Conservation (phyloP, 2,113 vertebrate genomes). For the Hypanus sabinus region DNA sequence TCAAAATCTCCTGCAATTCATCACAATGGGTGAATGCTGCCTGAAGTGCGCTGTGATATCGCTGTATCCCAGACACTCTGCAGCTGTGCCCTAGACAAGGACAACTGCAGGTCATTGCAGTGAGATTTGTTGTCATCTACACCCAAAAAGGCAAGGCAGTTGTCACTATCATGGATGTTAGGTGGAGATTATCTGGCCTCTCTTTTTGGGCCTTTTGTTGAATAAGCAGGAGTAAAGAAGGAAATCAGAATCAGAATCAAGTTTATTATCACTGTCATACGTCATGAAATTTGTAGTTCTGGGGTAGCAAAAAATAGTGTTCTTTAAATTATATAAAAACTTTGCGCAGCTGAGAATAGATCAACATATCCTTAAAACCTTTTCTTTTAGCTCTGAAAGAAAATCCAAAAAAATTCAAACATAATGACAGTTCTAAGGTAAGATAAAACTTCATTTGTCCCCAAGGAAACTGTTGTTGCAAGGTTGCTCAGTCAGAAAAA, state of each 20-base stretch:
- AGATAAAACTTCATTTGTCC: too few species aligned
- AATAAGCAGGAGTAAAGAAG: neutral
- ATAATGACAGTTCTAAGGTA: neutral
- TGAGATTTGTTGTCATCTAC: neutral
- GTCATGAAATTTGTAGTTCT: too few species aligned
- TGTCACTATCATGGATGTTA: too few species aligned
- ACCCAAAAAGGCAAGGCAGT: neutral
- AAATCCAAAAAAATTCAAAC: neutral
- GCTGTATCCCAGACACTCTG: neutral
- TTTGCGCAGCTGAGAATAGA: neutral
- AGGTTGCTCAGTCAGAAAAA: too few species aligned
- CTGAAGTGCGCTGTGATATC: neutral
- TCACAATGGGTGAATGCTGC: neutral
- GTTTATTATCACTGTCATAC: too few species aligned
- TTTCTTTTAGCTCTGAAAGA: neutral
- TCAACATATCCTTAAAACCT: neutral
- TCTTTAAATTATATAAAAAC: neutral
- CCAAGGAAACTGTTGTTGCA: too few species aligned
- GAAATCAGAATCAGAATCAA: too few species aligned
- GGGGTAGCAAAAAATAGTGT: too few species aligned
- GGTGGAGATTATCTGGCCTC: neutral
- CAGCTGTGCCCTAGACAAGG: neutral
- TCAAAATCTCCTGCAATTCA: neutral
- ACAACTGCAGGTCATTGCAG: constrained; percentile 5
- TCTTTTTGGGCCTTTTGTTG: neutral